Evolutionary conservation across 2,888 invertebrate genomes (phyloP).

Genomic region (Hololepta plana): DNA sequence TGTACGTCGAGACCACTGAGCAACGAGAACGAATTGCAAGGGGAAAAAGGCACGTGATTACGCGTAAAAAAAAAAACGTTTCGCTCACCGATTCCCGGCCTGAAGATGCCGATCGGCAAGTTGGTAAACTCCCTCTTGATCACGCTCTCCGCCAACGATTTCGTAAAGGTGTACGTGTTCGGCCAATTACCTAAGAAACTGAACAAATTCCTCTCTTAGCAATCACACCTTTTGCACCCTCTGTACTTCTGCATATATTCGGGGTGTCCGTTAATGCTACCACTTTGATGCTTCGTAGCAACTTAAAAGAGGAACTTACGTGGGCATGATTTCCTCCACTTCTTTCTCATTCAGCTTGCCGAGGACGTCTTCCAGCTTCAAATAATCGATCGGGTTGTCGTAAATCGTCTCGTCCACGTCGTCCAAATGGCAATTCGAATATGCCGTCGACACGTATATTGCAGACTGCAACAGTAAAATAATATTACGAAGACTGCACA

Average conservation of each 20-base stretch:
- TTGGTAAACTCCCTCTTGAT: slow-evolving; percentile 36
- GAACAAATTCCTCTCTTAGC: too few species aligned
- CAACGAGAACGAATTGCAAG: too few species aligned
- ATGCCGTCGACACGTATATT: slow-evolving; percentile 69
- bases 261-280: too few species aligned
- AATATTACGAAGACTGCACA: too few species aligned
- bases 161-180: slow-evolving; percentile 77
- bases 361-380: slow-evolving; percentile 25
- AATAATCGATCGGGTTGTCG: slow-evolving; percentile 32
- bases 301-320: slow-evolving; percentile 25
- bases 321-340: slow-evolving; percentile 18
- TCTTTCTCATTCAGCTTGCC: slow-evolving; percentile 20
- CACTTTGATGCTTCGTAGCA: neutral
- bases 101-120: slow-evolving; percentile 57
- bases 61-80: slow-evolving; percentile 2
- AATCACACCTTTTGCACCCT: too few species aligned
- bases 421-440: slow-evolving; percentile 48
- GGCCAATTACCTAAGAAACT: slow-evolving; percentile 51
- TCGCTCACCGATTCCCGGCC: slow-evolving; percentile 58
- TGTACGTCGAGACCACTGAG: slow-evolving; percentile 44
- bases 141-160: slow-evolving; percentile 62
- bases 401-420: slow-evolving; percentile 53
- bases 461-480: slow-evolving; percentile 32
- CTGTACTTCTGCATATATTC: too few species aligned
- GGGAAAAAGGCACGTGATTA: neutral